These are phyloP conservation scores for Danio albolineatus DNA, from an alignment of 2,797 vertebrate species.

Conservation along the genomic window DNA sequence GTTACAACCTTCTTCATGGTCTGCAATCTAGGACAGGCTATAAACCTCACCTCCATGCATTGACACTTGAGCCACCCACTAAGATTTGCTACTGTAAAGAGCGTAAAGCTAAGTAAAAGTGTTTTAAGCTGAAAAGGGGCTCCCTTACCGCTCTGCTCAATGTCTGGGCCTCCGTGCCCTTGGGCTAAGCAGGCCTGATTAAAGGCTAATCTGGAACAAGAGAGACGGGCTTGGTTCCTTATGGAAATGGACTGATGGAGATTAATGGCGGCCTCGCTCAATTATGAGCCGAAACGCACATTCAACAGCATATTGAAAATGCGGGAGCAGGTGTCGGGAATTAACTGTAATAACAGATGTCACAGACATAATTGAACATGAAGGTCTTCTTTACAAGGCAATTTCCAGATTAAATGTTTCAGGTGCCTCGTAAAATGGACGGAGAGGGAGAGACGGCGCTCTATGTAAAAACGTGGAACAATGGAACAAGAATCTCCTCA, in stretches of 20 bases:
- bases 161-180: conserved; percentile 47
- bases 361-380: conserved; percentile 67
- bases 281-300: conserved; percentile 63
- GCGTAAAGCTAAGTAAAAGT: neutral
- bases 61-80: neutral
- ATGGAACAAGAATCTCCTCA: conserved; percentile 14
- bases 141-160: conserved; percentile 49
- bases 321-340: conserved; percentile 58
- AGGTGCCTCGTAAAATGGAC: conserved; percentile 50
- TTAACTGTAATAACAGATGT: conserved; percentile 62
- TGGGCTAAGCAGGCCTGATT: conserved; percentile 72
- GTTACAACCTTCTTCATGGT: neutral
- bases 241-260: conserved; percentile 67
- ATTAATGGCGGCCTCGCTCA: conserved; percentile 74
- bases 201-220: conserved; percentile 68
- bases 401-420: conserved; percentile 59
- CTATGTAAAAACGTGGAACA: conserved; percentile 20
- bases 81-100: neutral
- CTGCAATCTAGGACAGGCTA: neutral
- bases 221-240: conserved; percentile 65
- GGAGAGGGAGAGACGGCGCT: conserved; percentile 8
- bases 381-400: conserved; percentile 69
- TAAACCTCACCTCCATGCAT: no score
- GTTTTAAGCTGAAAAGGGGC: conserved; percentile 7
- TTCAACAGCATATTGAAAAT: conserved; percentile 53